Conservation (phyloP, 2,113 vertebrate species). For the Tinamus guttatus region DNA sequence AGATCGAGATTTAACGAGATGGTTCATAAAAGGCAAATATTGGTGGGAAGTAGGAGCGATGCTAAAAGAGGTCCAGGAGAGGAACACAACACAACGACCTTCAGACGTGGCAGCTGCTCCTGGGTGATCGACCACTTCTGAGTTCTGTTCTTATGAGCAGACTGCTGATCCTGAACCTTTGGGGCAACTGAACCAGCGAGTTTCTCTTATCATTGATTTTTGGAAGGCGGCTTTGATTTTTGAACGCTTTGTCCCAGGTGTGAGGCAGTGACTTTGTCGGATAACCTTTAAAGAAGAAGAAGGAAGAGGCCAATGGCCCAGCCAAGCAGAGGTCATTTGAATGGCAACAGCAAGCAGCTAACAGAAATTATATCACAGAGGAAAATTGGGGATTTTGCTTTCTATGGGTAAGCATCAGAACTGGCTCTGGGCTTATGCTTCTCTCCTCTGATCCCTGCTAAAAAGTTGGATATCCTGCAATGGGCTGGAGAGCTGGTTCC, state of each 20-base stretch:
- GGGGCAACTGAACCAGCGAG: rapidly evolving
- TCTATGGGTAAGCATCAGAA: rapidly evolving
- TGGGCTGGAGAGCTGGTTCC: neutral
- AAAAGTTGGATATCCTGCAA: rapidly evolving
- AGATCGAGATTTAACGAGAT: neutral
- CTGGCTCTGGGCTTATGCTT: neutral
- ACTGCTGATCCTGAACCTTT: neutral
- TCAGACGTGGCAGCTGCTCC: neutral
- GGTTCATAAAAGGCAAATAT: neutral
- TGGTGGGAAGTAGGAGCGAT: neutral
- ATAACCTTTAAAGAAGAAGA: neutral
- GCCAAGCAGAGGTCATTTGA: neutral
- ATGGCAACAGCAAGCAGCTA: neutral
- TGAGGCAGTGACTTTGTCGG: neutral
- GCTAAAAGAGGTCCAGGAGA: neutral
- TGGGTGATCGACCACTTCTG: rapidly evolving
- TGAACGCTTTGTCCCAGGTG: neutral
- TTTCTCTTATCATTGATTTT: neutral
- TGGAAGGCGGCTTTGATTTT: neutral
- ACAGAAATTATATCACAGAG: neutral
- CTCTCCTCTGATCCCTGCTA: neutral
- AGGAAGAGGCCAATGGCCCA: neutral
- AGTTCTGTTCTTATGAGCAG: neutral
- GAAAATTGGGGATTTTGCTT: neutral
- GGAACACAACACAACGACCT: no score